Base-by-base conservation (phyloP, 2,888 invertebrate species). In the Hirtodrosophila cameraria region DNA sequence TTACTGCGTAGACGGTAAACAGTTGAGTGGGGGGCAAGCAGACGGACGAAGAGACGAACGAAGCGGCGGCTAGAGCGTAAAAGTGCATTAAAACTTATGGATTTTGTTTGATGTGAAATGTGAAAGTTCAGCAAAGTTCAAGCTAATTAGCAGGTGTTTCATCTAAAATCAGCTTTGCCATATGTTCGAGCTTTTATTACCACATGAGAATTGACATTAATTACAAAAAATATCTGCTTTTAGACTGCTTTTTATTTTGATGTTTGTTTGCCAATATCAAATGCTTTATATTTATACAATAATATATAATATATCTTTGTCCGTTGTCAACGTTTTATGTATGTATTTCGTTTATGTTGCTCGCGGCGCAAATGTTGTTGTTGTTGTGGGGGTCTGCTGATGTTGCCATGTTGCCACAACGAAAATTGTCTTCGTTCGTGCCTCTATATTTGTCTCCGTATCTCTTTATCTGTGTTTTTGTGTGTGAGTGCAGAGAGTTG, bases 71-170 rank as follows among this genome's bases (percentile, higher is more conserved):
- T 33, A 33, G 31, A 27, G 57, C 39, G 31, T 50, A 48, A 62
- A 68, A 71, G 27, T 74, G 70, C 70, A 71, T 71, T 71, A 71
- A 71, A 71, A 71, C 75, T 71, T 71, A 74, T 74, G 68, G 72
- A 67, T 68, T 67, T 55, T 48, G 53, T 63, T 63, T 69, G 49
- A 57, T 50, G 63, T 45, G 55, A 50, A 63, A 57, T 50, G 63
- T 45, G 55, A 50, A 63, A 63, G 54, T 62, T 62, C 45, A 41
- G 68, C 30, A 69, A 67, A 67, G 54, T 70, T 70, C 49, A 16
- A 50, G 71, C 45, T 67, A 67, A 67, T 67, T 67, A 67, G 18
- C 63, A 67, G 67, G 63, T 70, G 42, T 61, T 48, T 18, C 35
- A 60, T 25, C 33, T 13, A 30, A 41, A 27, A 39, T 25, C 20